Base-by-base conservation (phyloP, 2,113 vertebrate genomes). In the Shinisaurus crocodilurus region DNA sequence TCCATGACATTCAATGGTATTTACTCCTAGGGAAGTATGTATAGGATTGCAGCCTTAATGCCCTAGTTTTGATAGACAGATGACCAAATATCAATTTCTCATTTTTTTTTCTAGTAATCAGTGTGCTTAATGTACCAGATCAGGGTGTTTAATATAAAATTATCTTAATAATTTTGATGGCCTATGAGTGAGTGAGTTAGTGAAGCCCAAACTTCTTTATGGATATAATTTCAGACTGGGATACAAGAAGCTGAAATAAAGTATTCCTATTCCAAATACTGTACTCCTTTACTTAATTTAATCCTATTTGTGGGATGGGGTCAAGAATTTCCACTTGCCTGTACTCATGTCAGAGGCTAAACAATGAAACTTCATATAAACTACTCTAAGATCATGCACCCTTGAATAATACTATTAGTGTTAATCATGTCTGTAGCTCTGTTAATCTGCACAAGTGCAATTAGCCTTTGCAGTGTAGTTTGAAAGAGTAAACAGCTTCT, bases 401-500 rank as follows among this genome's bases (percentile, higher is more conserved):
- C 3, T 70, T 34, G 15, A 82, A 88, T 23, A 82, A 88, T 34
- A 70, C 57, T 40, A n/a, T 70, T 70, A 81, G n/a, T 60, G 7
- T 89, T 88, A 95, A 3, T 18, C 74, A 90, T 82, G 79, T 0
- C 72, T 16, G 32, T 75, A 27, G 43, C 76, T 86, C 83, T 90
- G 43, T 80, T 80, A 69, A 88, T 81, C 76, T 70, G 65, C 45
- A 88, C 34, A 82, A 63, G 23, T 81, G 65, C 79, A 88, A 80
- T 88, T 72, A 81, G 37, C 48, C 63, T 74, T 16, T 48, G 88
- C 60, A 23, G 29, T 54, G 1, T 23, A 23, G 72, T 34, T 74
- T 85, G 82, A 90, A 91, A 1, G 0, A 72, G 1, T 13, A 57
- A 70, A 57, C 43, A 45, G 50, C 74, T 86, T 43, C 50, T 48